These are phyloP conservation scores for Campoplex nolae DNA, from an alignment of 2,888 invertebrate genomes.

Conservation along the genomic window DNA sequence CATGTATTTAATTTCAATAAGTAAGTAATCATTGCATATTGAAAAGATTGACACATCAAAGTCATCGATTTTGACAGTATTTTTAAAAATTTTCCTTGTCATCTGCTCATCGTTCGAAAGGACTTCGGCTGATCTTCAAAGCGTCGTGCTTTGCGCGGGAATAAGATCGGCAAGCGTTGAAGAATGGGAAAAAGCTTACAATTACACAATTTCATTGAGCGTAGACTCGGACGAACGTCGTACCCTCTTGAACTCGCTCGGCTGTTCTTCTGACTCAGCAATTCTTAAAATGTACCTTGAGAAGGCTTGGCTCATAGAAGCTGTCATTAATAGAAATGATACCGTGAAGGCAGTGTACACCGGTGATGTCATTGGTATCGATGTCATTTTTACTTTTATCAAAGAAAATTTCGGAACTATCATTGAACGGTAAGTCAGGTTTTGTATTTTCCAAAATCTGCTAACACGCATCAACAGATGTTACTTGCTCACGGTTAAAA, in stretches of 20 bases:
- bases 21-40: constrained; percentile 18
- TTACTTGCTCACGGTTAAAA: neutral
- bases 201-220: constrained; percentile 32
- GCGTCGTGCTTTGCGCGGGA: constrained; percentile 84
- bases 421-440: constrained; percentile 50
- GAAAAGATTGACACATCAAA: neutral
- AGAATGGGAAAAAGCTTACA: constrained; percentile 69
- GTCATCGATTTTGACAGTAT: neutral
- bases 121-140: constrained; percentile 84
- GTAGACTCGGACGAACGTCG: constrained; percentile 78
- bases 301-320: constrained; percentile 18
- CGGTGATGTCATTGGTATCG: constrained; percentile 66
- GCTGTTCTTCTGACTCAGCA: constrained; percentile 84
- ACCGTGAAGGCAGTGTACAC: constrained; percentile 61
- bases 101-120: constrained; percentile 74
- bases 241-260: constrained; percentile 82
- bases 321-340: constrained; percentile 74
- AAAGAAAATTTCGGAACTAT: constrained; percentile 56
- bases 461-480: neutral
- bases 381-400: constrained; percentile 71
- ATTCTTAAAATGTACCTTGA: constrained; percentile 77
- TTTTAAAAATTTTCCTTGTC: neutral
- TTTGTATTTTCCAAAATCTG: neutral
- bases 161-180: constrained; percentile 74
- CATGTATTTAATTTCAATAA: constrained; percentile 53